Evolutionary conservation across 2,797 vertebrate species (phyloP).

Genomic region (Cyclopterus lumpus): DNA sequence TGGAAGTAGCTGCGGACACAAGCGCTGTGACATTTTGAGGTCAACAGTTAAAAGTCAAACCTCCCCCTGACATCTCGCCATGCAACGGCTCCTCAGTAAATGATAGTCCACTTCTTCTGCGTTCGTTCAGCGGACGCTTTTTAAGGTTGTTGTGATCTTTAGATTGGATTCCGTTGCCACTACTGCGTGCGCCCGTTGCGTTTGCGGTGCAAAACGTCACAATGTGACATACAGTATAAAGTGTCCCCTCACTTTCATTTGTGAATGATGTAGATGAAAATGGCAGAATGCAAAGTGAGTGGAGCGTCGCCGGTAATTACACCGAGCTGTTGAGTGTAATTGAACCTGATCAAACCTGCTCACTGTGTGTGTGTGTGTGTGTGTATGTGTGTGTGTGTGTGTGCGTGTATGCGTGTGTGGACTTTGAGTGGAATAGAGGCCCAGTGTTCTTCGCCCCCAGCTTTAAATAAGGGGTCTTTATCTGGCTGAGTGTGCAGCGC

Average conservation of each 20-base stretch:
- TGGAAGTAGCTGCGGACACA: not conserved
- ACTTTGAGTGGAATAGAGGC: constrained; percentile 71
- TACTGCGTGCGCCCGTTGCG: not conserved
- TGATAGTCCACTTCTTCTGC: not conserved
- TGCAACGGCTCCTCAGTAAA: not conserved
- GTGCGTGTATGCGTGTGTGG: constrained; percentile 26
- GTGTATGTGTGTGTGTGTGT: constrained; percentile 8
- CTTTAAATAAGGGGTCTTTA: constrained; percentile 77
- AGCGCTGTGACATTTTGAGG: not conserved
- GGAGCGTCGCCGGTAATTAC: constrained; percentile 70
- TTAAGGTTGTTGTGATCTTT: not conserved
- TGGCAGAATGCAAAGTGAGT: constrained; percentile 68
- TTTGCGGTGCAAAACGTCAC: not conserved
- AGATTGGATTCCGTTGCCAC: not conserved
- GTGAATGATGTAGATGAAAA: constrained; percentile 65
- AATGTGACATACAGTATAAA: not conserved
- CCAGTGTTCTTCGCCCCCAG: constrained; percentile 72
- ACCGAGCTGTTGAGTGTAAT: constrained; percentile 59
- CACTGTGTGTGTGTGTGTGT: constrained; percentile 36
- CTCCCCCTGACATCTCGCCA: not conserved
- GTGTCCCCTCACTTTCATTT: constrained; percentile 28
- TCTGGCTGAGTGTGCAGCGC: constrained; percentile 55
- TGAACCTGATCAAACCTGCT: constrained; percentile 75
- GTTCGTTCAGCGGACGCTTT: not conserved
- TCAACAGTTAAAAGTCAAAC: not conserved